Base-by-base conservation (phyloP, 2,888 invertebrate species). In the Nasonovia ribisnigri region DNA sequence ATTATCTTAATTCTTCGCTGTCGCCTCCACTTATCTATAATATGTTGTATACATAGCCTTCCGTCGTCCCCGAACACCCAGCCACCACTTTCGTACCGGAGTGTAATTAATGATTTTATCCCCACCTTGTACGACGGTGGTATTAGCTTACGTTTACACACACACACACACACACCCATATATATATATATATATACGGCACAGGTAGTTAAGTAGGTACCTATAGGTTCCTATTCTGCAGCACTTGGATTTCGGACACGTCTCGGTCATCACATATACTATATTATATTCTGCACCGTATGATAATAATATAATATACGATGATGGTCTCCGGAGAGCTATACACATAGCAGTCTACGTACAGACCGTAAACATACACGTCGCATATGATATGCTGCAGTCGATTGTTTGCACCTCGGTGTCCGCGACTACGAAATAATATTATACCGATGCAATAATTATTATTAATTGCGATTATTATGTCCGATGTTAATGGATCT, bases 21-120 rank as follows among this genome's bases (percentile, higher is more conserved):
- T n/a, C n/a, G 60, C 84, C 26, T 42, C 88, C 26, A 11, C 24
- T 36, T 10, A 54, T 26, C 2, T 16, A 29, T 48, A n/a, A 29
- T 48, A n/a, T n/a, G 13, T 26, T 88, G 16, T 42, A 36, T n/a
- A n/a, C n/a, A n/a, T 51, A 57, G 13, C 88, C 54, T 54, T 42
- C 87, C 10, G 48, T 29, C 51, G n/a, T 20, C 48, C 36, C 77
- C 77, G 6, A 77, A 77, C 8, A 0, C 16, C 6, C 67, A 6
- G 5, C 46, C 36, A 24, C 51, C n/a, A 29, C 36, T 84, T 84
- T 84, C 26, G 43, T 43, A 84, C 36, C 13, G 36, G 36, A 51
- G 36, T 54, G 51, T 88, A 88, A 88, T 36, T 88, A 88, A 88
- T 88, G 42, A 42, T 88, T 26, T 88, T 88, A n/a, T 36, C 16